Evolutionary conservation across 2,797 vertebrate genomes (phyloP), one percentile per base, ranked within the genome.

Genomic region (Microchirus variegatus): DNA sequence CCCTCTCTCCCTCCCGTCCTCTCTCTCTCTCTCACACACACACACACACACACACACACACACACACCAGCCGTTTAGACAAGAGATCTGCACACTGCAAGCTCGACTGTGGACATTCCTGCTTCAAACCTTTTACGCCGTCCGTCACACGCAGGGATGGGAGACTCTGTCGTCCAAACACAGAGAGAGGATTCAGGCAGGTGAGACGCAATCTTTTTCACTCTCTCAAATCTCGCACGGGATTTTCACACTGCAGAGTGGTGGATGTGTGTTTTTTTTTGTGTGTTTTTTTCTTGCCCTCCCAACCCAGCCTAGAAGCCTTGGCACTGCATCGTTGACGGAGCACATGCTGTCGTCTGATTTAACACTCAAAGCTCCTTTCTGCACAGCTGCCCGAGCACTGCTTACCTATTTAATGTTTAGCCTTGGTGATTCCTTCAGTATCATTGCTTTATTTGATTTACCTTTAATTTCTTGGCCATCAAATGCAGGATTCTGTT

Each of bases 131-230:
- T 95, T 96, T 91, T 96, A 95, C 85, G 95, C 96, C 49, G 93
- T 96, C 87, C 95, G 95, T 89, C 96, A 97, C 92, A 96, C 96
- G 48, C 92, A 93, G 84, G 91, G 95, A 96, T 98, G 96, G 96
- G 95, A 94, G 75, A 91, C 91, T 77, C 85, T 97, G 84, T 93
- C 92, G 53, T 82, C 90, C 83, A 93, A 93, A 58, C 89, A 97
- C 91, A 94, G 94, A 80, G 91, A 95, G 73, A 92, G 89, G 89
- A 96, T 96, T 82, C 92, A 95, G 82, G 93, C 95, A 95, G 97
- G 97, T 98, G 85, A 85, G 83, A 31, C 22, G 47, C 52, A 59
- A n/a, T 45, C 53, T 69, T 22, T 22, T 22, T 22, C 22, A 22
- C 22, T 5, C 22, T 22, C 5, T 22, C 22, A 22, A 22, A 22